Evolutionary conservation across 2,113 vertebrate genomes (phyloP).

Genomic region (Corapipo altera): DNA sequence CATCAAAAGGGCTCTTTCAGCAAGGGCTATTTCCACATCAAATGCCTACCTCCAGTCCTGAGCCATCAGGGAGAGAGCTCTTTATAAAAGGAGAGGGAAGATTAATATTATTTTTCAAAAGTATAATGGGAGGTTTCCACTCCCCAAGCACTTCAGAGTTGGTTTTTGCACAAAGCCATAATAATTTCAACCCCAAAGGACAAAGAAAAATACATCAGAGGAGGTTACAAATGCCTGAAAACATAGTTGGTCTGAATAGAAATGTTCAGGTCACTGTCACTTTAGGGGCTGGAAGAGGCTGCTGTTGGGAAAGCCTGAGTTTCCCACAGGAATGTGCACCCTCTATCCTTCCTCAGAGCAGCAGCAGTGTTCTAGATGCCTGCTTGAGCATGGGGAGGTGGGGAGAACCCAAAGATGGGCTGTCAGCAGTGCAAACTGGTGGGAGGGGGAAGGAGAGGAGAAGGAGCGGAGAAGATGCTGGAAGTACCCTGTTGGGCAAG

Average conservation of each 20-base stretch:
- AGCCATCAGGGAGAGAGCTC: not conserved
- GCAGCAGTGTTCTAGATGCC: not conserved
- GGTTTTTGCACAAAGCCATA: conserved; percentile 43
- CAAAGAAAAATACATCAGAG: not conserved
- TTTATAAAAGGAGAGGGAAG: conserved; percentile 34
- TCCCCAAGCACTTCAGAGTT: not conserved
- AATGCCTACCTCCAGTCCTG: conserved; percentile 30
- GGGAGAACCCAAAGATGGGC: not conserved
- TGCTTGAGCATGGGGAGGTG: accelerated
- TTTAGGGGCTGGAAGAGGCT: not conserved
- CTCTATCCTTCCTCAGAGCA: not conserved
- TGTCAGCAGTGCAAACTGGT: not conserved
- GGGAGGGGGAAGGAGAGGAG: not conserved
- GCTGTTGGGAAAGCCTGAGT: not conserved
- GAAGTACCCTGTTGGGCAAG: not conserved
- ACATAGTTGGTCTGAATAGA: not conserved
- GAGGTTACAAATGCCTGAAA: not conserved
- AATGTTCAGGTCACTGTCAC: not conserved
- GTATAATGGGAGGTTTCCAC: conserved; percentile 50
- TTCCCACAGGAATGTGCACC: not conserved
- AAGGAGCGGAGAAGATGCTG: not conserved
- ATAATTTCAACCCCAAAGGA: conserved; percentile 46
- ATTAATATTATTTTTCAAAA: conserved; percentile 63
- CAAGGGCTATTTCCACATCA: conserved; percentile 48
- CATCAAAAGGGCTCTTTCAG: conserved; percentile 38